Evolutionary conservation across 2,113 vertebrate genomes (phyloP).

Genomic region (Chrysemys picta): DNA sequence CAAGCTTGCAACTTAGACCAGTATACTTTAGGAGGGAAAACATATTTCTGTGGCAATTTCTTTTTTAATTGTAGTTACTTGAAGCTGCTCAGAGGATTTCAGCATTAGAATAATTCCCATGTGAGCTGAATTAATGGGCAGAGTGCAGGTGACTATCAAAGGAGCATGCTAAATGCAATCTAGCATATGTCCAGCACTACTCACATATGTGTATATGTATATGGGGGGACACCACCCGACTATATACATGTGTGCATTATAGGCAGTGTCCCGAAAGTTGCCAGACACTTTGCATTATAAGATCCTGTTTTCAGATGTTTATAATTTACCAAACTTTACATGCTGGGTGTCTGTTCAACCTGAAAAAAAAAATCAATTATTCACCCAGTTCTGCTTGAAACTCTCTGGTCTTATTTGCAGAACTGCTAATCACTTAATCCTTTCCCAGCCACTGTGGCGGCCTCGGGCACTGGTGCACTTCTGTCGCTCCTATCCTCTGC

Average conservation of each 20-base stretch:
- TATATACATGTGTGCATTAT: neutral
- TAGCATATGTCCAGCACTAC: neutral
- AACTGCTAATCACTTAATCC: neutral
- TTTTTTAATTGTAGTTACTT: neutral
- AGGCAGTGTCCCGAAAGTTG: neutral
- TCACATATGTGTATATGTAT: neutral
- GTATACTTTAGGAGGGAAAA: neutral
- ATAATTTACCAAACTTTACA: neutral
- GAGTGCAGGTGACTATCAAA: neutral
- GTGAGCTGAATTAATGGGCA: neutral
- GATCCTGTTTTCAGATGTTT: neutral
- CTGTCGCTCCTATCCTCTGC: neutral
- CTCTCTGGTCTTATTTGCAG: neutral
- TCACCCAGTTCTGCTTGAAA: neutral
- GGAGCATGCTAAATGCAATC: rapidly evolving
- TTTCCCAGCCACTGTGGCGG: neutral
- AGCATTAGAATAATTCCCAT: neutral
- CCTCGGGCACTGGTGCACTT: neutral
- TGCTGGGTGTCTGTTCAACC: neutral
- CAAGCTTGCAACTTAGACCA: neutral
- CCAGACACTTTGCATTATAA: neutral
- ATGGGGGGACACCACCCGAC: rapidly evolving
- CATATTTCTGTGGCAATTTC: neutral
- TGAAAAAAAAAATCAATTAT: neutral
- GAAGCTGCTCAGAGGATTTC: neutral